Base-by-base conservation (phyloP, 2,888 invertebrate genomes). In the Machimus atricapillus region DNA sequence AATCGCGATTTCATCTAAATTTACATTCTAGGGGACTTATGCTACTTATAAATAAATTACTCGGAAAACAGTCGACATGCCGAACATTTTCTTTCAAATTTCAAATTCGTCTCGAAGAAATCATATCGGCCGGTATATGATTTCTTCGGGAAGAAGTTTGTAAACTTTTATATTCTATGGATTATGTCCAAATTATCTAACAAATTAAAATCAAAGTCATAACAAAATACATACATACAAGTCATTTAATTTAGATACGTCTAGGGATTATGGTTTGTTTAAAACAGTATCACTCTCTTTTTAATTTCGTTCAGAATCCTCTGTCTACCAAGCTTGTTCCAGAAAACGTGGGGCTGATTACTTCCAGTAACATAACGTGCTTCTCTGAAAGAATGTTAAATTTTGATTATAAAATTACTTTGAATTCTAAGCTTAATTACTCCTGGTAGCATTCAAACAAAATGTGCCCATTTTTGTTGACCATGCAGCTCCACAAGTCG, bases 241-340 rank as follows among this genome's bases (percentile, higher is more conserved):
- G 66, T 23, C 66, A 66, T 12, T 23, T 27, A 27, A 0, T 34
- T 34, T 46, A 46, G 43, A 2, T 66, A 66, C 27, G 9, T 66
- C 66, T 66, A 66, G 27, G 66, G 9, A 66, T 3, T 31, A 23
- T 19, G 1, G 9, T 12, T 3, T 12, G 23, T 16, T 43, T 74
- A 82, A 31, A 74, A 73, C 4, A 74, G 43, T 74, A 74, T 46
- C 31, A 85, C 74, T 23, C 78, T 85, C n/a, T 16, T 88, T 89
- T 92, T 91, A 34, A 92, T 91, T 89, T 90, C 89, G 88, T 92
- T 90, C 77, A 92, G 89, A 76, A 92, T 91, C 5, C 92, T 90
- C 89, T 92, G 92, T 46, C 93, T 91, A 88, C 92, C 92, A 87
- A 92, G 91, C 89, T 92, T 92, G 88, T 92, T 93, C 93, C 93